Evolutionary conservation across 2,113 vertebrate species (phyloP).

Genomic region (Corythornis madagascariensis): DNA sequence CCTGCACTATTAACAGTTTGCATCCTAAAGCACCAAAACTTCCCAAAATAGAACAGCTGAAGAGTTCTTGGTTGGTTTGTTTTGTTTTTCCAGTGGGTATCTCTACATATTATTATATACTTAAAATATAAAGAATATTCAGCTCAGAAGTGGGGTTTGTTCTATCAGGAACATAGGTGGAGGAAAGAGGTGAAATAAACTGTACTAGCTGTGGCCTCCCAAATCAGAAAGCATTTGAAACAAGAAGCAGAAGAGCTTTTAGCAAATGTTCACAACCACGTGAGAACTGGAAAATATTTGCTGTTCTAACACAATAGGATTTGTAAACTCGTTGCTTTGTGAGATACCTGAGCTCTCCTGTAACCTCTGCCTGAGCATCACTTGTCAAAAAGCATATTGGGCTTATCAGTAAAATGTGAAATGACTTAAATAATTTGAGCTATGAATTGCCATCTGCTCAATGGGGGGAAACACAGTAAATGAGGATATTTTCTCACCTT

Average conservation of each 20-base stretch:
- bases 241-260: constrained; percentile 23
- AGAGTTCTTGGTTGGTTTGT: constrained; percentile 37
- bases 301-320: constrained; percentile 31
- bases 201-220: constrained; percentile 15
- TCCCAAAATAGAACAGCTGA: constrained; percentile 68
- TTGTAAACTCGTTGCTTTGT: constrained; percentile 53
- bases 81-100: constrained; percentile 54
- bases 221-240: constrained; percentile 55
- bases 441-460: constrained; percentile 79
- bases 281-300: constrained; percentile 37
- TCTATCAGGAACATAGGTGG: constrained; percentile 33
- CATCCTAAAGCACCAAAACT: constrained; percentile 69
- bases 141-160: constrained; percentile 61
- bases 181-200: constrained; percentile 8
- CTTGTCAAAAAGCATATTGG: constrained; percentile 79
- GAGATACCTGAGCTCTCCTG: constrained; percentile 58
- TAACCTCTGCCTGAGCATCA: constrained; percentile 51
- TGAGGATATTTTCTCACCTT: constrained; percentile 81
- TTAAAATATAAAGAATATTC: constrained; percentile 66
- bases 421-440: constrained; percentile 78
- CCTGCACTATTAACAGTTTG: constrained; percentile 70
- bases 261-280: constrained; percentile 23
- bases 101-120: constrained; percentile 1
- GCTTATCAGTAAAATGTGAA: constrained; percentile 81
- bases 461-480: constrained; percentile 73